Evolutionary conservation across 2,113 vertebrate genomes (phyloP), one percentile per base, ranked within the genome.

Genomic region (Poecile atricapillus): DNA sequence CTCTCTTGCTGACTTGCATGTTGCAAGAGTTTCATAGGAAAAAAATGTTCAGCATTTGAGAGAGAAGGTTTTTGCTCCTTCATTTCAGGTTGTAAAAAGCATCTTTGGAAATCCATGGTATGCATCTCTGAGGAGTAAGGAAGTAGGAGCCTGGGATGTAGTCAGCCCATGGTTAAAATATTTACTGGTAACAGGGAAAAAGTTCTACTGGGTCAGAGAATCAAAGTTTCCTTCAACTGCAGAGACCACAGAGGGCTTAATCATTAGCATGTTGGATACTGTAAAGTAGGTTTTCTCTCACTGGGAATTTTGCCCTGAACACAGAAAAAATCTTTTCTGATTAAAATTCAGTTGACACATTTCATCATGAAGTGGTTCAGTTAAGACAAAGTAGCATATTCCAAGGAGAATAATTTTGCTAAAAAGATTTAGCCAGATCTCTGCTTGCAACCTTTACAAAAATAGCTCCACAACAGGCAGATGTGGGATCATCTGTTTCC

Each of bases 401-500:
- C 49, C 78, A 63, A 71, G 30, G 39, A 95, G 67, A 95, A 84
- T 50, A 59, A 71, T 87, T 87, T 82, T 31, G 27, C 65, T 92
- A 41, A 71, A 81, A 89, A 81, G 27, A 21, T 56, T 73, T 90
- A 83, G 24, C 19, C 41, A 81, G 21, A 27, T 83, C 80, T 83
- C 35, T 68, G 52, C 31, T 76, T 75, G 37, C 67, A 92, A 64
- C 70, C 65, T 89, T 49, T 79, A 85, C 84, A 87, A 82, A 95
- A 94, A 79, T 43, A 96, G 7, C 77, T 91, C 59, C 62, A 60
- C 41, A 90, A 71, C 86, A 81, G 69, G 44, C 89, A 92, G 91
- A 95, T 93, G 84, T 89, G 81, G 65, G 33, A 94, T 95, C 93
- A 93, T 92, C 89, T 95, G 93, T 74, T 95, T 93, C 63, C 58